A percentile compares a stretch with the other conserved stretches of the same genome.
These are phyloP conservation scores for Caenorhabditis sp. DNA, from an alignment of 2,888 invertebrate genomes.

Conservation along the genomic window DNA sequence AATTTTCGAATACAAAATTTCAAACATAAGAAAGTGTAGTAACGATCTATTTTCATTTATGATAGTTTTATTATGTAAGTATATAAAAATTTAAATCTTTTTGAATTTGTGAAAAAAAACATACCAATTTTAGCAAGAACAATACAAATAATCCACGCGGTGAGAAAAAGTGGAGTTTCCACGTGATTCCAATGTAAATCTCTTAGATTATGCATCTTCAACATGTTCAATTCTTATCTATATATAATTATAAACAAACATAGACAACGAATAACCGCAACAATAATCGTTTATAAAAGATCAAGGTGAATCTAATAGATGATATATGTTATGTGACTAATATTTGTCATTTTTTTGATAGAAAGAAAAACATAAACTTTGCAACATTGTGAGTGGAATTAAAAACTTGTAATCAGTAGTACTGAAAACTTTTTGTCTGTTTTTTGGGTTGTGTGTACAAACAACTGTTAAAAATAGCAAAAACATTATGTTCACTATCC, in stretches of 20 bases:
- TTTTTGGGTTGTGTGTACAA: too few species aligned
- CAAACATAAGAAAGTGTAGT: too few species aligned
- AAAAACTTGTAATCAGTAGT: not conserved
- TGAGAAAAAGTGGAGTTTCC: constrained; percentile 59
- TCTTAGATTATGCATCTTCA: constrained; percentile 3
- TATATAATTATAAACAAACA: not conserved
- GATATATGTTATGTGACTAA: not conserved
- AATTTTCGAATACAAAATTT: too few species aligned
- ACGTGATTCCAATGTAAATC: constrained; percentile 59
- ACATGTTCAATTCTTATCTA: not conserved
- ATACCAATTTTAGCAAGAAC: constrained; percentile 49
- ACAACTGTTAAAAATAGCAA: too few species aligned
- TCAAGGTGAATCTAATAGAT: not conserved
- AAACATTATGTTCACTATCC: too few species aligned
- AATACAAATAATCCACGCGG: constrained; percentile 58
- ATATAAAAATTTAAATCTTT: not conserved
- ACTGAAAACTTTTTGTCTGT: too few species aligned
- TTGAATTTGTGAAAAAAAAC: constrained; percentile 6
- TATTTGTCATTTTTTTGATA: not conserved
- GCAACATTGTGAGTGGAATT: not conserved
- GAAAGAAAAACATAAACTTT: not conserved
- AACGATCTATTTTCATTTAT: too few species aligned
- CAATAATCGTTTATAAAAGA: not conserved
- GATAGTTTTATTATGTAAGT: too few species aligned
- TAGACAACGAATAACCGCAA: not conserved